Percentiles rank a stretch among this genome's conserved stretches.
Conservation (phyloP, 2,113 vertebrate genomes). For the Ptilonorhynchus violaceus region DNA sequence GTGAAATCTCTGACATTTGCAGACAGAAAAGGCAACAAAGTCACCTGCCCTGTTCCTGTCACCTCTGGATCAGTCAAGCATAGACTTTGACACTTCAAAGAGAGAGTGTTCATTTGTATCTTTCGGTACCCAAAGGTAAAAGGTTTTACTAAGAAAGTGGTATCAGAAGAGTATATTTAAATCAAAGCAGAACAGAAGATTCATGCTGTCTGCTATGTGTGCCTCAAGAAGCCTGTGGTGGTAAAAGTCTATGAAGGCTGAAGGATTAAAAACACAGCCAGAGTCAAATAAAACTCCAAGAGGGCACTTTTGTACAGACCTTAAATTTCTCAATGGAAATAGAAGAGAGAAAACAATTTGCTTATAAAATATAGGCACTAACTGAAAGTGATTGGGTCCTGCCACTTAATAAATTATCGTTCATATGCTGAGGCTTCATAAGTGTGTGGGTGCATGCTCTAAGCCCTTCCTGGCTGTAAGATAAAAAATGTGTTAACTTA, state of each 20-base stretch:
- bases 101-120: neutral
- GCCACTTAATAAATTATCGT: neutral
- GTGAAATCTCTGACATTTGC: neutral
- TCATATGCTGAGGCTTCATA: neutral
- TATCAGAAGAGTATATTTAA: neutral
- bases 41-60: neutral
- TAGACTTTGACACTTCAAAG: neutral
- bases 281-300: neutral
- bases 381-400: neutral
- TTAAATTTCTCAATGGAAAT: neutral
- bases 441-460: neutral
- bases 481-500: constrained; percentile 11
- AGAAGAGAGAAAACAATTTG: neutral
- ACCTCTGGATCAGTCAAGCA: neutral
- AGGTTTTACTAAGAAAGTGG: neutral
- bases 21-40: neutral
- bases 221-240: neutral
- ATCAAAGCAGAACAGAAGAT: neutral
- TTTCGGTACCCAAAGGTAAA: neutral
- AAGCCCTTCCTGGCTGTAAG: neutral
- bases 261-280: neutral
- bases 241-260: neutral
- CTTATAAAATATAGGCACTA: neutral
- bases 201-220: neutral
- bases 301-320: neutral